phyloP scores from a whole-genome alignment of 2,113 vertebrate species.

The Zeus faber region DNA sequence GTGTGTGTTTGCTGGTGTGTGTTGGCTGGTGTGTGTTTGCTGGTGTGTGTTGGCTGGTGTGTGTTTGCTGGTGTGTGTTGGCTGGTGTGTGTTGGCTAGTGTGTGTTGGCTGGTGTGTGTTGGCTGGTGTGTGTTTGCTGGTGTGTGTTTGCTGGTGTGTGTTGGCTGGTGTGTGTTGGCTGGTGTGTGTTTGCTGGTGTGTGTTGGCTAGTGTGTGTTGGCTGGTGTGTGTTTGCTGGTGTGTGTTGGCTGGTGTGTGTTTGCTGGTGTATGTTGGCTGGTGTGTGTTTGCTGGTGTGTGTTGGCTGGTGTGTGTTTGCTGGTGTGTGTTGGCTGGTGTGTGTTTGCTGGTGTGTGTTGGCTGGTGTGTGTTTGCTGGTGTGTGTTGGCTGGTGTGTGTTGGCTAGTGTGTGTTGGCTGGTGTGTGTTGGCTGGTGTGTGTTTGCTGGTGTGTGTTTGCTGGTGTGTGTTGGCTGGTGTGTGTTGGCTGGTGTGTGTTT shows the following conservation, averaged over 20 bases:
- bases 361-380: conserved; percentile 16
- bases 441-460: conserved; percentile 13
- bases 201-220: conserved; percentile 8
- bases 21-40: conserved; percentile 13
- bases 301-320: conserved; percentile 3
- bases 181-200: not conserved
- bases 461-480: not conserved
- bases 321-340: conserved; percentile 21
- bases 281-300: conserved; percentile 17
- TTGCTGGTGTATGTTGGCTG: not conserved
- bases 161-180: not conserved
- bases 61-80: conserved; percentile 24
- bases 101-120: conserved; percentile 5
- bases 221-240: conserved; percentile 14
- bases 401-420: conserved; percentile 26
- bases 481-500: conserved; percentile 24
- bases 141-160: conserved; percentile 21
- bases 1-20: not conserved
- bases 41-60: not conserved
- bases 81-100: too few relatives aligned
- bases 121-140: not conserved
- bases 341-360: not conserved
- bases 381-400: not conserved
- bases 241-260: conserved; percentile 8
- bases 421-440: not conserved